Evolutionary conservation across 2,113 vertebrate genomes (phyloP).

Genomic region (Pangasianodon gigas): DNA sequence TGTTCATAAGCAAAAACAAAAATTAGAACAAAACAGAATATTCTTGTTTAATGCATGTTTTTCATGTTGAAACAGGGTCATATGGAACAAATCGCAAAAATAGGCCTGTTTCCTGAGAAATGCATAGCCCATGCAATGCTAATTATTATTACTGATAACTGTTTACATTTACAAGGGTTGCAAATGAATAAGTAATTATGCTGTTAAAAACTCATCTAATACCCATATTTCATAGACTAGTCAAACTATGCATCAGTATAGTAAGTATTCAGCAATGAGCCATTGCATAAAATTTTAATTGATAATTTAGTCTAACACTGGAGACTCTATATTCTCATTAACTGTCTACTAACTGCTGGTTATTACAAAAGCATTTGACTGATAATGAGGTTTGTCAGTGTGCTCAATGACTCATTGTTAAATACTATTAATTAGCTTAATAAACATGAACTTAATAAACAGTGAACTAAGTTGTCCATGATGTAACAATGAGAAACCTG

Average conservation of each 20-base stretch:
- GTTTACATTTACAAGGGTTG: background rate
- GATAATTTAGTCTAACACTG: background rate
- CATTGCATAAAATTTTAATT: background rate
- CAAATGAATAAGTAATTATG: background rate
- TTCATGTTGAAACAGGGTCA: background rate
- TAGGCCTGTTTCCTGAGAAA: background rate
- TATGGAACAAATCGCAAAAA: background rate
- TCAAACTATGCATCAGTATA: background rate
- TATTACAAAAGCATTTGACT: background rate
- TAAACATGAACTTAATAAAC: background rate
- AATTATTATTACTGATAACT: background rate
- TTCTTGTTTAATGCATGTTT: background rate
- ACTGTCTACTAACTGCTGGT: background rate
- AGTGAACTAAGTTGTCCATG: background rate
- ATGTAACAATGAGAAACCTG: background rate
- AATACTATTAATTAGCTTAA: background rate
- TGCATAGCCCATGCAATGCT: background rate
- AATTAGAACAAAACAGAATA: background rate
- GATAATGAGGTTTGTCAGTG: background rate
- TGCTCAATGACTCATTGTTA: background rate
- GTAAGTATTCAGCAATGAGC: background rate
- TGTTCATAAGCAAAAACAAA: background rate
- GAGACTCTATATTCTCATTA: background rate
- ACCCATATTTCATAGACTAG: background rate
- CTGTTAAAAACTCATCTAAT: conserved; percentile 5